Evolutionary conservation across 2,888 invertebrate genomes (phyloP), one percentile per base, ranked within the genome.

Genomic region (Kryphioiulus occultus): DNA sequence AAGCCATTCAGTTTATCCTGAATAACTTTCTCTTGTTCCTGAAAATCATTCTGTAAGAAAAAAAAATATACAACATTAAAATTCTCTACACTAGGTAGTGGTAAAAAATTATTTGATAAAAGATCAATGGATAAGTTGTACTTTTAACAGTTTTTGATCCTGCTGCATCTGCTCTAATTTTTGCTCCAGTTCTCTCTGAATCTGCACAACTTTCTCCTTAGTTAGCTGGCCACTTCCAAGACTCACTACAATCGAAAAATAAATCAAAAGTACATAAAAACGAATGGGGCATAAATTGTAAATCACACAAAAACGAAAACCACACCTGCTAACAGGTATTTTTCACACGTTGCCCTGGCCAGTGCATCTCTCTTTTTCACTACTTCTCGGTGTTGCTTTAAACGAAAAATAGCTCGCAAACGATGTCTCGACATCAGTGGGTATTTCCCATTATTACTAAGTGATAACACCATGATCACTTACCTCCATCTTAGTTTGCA

Each of bases 401-500:
- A 83, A 30, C 4, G 17, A 83, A 83, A 19, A 12, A 30, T 82
- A 9, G n/a, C 22, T 4, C 17, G 12, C 22, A 17, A 82, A 17
- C 22, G 32, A 32, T 30, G 82, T 42, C 47, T 19, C 35, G 10
- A 9, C 26, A 35, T 84, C 84, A 30, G n/a, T n/a, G n/a, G n/a
- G n/a, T n/a, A n/a, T 32, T 39, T 26, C 39, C 5, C 78, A 26
- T 78, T 26, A 30, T 84, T 1, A 84, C 9, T 30, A 4, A 1
- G 30, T 84, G 17, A 32, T 17, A 86, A 17, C 30, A 4, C 19
- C n/a, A n/a, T n/a, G n/a, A n/a, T n/a, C 32, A 30, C 68, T 68
- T 30, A 87, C 87, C 15, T 87, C 83, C 30, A 83, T 26, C 83
- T 87, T 42, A n/a, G 87, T 82, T 42, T 42, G 32, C 39, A 87